phyloP scores from a whole-genome alignment of 2,113 vertebrate genomes.

The Scartelaos histophorus region DNA sequence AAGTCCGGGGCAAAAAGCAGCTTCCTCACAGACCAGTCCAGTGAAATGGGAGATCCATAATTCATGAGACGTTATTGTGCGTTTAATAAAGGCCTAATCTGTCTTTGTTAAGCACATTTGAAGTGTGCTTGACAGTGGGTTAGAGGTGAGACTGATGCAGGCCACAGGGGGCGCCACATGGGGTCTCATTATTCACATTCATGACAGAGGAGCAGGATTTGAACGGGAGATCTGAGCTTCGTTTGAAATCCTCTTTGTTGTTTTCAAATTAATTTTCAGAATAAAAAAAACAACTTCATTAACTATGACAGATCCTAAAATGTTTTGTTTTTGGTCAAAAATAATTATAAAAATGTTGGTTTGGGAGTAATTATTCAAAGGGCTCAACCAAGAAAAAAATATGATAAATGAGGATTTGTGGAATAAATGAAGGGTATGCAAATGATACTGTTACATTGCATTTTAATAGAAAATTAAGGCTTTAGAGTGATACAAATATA shows the following conservation, averaged over 20 bases:
- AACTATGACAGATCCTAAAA: neutral
- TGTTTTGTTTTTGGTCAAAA: neutral
- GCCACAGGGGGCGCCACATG: neutral
- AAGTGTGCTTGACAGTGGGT: neutral
- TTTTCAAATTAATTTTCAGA: neutral
- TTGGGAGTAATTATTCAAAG: neutral
- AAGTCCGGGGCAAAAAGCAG: neutral
- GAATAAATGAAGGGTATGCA: neutral
- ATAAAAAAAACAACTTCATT: neutral
- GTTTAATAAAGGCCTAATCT: constrained; percentile 6
- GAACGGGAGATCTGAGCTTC: constrained; percentile 5
- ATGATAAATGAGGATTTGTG: neutral
- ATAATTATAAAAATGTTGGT: neutral
- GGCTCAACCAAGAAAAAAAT: neutral
- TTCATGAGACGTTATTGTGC: constrained; percentile 5
- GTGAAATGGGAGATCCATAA: constrained; percentile 17
- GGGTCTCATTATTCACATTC: constrained; percentile 10
- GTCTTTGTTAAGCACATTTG: neutral
- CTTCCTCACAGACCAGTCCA: constrained; percentile 13
- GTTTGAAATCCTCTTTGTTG: neutral
- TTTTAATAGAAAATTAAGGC: neutral
- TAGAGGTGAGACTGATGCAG: neutral
- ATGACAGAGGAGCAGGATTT: neutral
- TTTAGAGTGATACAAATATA: neutral
- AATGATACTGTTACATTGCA: neutral